These are phyloP conservation scores for Autographa gamma DNA, from an alignment of 2,888 invertebrate genomes.

Conservation along the genomic window DNA sequence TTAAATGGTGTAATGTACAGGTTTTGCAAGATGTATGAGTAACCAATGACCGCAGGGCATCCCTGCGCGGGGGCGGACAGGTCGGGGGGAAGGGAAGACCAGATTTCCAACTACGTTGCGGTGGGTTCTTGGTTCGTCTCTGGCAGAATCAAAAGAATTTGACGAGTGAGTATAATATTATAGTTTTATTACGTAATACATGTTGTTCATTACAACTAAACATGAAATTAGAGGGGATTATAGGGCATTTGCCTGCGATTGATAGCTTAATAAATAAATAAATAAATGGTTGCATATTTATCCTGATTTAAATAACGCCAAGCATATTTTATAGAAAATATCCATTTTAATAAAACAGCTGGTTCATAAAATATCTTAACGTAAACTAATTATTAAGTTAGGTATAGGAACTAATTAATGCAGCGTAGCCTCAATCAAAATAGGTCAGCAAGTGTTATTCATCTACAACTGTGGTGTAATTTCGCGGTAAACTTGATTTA, in stretches of 20 bases:
- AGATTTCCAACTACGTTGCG: slow-evolving; percentile 65
- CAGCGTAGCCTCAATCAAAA: not conserved
- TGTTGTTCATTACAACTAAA: slow-evolving; percentile 10
- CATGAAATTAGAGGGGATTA: not conserved
- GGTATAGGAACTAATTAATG: not conserved
- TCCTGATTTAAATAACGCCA: too few species aligned
- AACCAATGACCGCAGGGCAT: slow-evolving; percentile 83
- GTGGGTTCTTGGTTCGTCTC: slow-evolving; percentile 64
- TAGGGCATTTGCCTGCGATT: not conserved
- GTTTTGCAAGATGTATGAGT: slow-evolving; percentile 82
- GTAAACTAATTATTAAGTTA: not conserved
- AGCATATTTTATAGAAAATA: not conserved
- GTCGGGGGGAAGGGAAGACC: slow-evolving; percentile 71
- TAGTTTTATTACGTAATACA: slow-evolving; percentile 24
- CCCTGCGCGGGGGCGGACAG: slow-evolving; percentile 71
- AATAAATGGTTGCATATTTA: not conserved
- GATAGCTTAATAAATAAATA: not conserved
- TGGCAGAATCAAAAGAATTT: slow-evolving; percentile 63
- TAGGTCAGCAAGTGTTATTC: not conserved
- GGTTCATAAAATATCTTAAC: not conserved
- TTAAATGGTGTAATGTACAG: slow-evolving; percentile 71
- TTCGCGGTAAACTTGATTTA: not conserved
- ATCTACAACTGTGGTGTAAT: not conserved
- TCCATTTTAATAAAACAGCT: not conserved
- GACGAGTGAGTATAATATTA: slow-evolving; percentile 61